Conservation (phyloP, 2,113 vertebrate genomes). For the Eretmochelys imbricata region DNA sequence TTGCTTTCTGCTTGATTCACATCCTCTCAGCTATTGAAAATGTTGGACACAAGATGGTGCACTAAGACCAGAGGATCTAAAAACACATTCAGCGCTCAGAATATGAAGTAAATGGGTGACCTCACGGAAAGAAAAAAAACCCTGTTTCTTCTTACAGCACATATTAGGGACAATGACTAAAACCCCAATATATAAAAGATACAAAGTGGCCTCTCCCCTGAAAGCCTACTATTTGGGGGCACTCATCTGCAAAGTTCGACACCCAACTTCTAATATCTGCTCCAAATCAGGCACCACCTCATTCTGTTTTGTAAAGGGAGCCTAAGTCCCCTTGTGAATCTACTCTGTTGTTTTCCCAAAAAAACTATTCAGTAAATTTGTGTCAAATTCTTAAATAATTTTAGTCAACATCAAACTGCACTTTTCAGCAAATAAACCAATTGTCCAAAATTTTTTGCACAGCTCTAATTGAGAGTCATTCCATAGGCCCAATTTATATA, state of each 20-base stretch:
- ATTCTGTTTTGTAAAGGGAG: background rate
- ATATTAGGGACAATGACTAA: background rate
- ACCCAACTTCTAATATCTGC: background rate
- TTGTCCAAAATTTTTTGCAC: background rate
- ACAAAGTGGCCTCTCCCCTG: background rate
- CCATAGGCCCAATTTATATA: background rate
- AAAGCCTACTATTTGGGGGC: background rate
- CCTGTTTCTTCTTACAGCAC: background rate
- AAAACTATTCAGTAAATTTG: background rate
- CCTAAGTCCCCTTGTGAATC: background rate
- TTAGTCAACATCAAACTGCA: background rate
- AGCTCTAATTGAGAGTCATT: background rate
- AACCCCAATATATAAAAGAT: background rate
- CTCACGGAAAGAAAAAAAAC: background rate
- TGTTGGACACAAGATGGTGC: conserved; percentile 71
- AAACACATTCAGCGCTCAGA: background rate
- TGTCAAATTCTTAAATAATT: background rate
- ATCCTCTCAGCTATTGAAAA: background rate
- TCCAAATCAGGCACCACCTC: background rate
- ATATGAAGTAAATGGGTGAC: background rate
- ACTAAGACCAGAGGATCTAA: background rate
- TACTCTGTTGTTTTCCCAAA: background rate
- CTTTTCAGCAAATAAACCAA: background rate
- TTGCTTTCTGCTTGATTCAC: background rate
- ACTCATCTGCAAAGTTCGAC: background rate